Evolutionary conservation across 2,797 vertebrate species (phyloP).

Genomic region (Notamacropus eugenii): DNA sequence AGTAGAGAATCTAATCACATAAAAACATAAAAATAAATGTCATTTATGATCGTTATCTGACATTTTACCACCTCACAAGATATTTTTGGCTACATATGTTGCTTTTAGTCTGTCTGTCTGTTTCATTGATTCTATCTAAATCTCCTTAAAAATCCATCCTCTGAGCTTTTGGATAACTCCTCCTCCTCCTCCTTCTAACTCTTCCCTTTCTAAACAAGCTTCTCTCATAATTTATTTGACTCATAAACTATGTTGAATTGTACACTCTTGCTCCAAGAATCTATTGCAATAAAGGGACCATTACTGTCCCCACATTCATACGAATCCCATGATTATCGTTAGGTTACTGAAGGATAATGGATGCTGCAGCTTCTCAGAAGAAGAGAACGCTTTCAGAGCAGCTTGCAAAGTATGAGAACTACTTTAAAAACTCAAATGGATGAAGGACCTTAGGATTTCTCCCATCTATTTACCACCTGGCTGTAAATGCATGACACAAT

Average conservation of each 20-base stretch:
- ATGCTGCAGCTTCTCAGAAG: background rate
- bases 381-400: too few species aligned
- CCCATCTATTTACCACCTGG: background rate
- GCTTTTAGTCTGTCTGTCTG: background rate
- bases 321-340: too few species aligned
- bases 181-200: background rate
- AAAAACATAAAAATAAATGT: background rate
- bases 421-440: background rate
- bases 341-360: too few species aligned
- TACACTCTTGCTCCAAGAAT: background rate
- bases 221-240: background rate
- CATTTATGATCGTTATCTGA: conserved; percentile 7
- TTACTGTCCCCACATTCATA: too few species aligned
- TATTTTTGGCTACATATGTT: background rate
- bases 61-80: background rate
- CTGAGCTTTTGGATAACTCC: background rate
- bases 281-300: background rate
- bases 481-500: background rate
- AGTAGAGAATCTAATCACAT: conserved; percentile 22
- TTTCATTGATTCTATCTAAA: conserved; percentile 14
- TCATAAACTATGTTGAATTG: background rate
- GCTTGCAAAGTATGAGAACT: background rate
- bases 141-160: background rate
- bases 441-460: background rate
- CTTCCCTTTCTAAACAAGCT: background rate